Percentiles rank a stretch among this genome's conserved stretches.
Evolutionary conservation across 2,888 invertebrate species (phyloP).

Genomic region (Vannuccia rotundouncinata): DNA sequence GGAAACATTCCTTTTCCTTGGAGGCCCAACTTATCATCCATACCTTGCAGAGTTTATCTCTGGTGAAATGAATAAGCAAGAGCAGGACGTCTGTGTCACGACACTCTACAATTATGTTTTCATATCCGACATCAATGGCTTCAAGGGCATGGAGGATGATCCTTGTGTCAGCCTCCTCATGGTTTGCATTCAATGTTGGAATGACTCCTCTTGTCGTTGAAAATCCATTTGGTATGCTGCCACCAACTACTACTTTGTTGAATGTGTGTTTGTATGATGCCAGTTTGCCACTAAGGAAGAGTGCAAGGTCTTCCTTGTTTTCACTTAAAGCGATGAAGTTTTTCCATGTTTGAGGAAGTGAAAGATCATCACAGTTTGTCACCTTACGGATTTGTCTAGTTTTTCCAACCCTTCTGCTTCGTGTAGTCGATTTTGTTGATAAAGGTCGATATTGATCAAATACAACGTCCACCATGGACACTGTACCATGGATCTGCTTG

Average conservation of each 20-base stretch:
- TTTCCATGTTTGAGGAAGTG: conserved; percentile 39
- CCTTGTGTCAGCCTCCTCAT: conserved; percentile 32
- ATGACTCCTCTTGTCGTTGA: conserved; percentile 30
- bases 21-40: conserved; percentile 39
- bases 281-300: conserved; percentile 31
- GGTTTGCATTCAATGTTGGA: conserved; percentile 19
- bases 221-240: conserved; percentile 15
- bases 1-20: conserved; percentile 14
- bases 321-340: conserved; percentile 38
- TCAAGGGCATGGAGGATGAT: conserved; percentile 36
- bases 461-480: conserved; percentile 37
- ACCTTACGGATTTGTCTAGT: conserved; percentile 22
- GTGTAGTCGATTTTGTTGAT: conserved; percentile 38
- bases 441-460: conserved; percentile 37
- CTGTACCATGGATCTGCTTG: conserved; percentile 27
- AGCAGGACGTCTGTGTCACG: conserved; percentile 27
- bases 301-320: conserved; percentile 39
- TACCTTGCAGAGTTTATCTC: background rate
- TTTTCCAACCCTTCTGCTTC: conserved; percentile 34
- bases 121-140: conserved; percentile 32
- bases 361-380: conserved; percentile 26
- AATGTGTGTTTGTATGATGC: conserved; percentile 11
- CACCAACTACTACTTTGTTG: background rate
- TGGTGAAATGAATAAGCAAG: conserved; percentile 31
- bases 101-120: conserved; percentile 16